Evolutionary conservation across 2,888 invertebrate genomes (phyloP).

Genomic region (Xylota sylvarum): DNA sequence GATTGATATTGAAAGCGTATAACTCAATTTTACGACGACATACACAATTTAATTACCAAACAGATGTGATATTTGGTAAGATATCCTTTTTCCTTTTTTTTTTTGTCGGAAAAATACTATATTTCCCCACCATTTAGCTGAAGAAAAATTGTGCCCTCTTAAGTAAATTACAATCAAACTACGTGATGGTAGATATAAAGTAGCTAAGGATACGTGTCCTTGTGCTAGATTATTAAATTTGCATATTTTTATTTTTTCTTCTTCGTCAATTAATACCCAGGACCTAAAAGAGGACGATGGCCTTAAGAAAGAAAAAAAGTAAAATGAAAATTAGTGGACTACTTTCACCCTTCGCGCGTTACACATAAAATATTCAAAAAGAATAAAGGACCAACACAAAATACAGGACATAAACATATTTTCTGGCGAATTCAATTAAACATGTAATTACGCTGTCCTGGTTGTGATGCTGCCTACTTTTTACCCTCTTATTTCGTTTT

Average conservation of each 20-base stretch:
- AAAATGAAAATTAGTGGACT: constrained; percentile 56
- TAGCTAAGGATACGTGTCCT: constrained; percentile 67
- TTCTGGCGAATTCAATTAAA: constrained; percentile 83
- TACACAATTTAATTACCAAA: constrained; percentile 59
- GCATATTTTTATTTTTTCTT: constrained; percentile 54
- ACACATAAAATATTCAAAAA: constrained; percentile 71
- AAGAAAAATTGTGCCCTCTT: constrained; percentile 6
- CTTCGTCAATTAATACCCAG: constrained; percentile 66
- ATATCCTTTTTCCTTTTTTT: constrained; percentile 25
- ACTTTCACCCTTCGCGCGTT: constrained; percentile 62
- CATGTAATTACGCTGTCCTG: constrained; percentile 83
- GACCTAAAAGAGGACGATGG: constrained; percentile 46
- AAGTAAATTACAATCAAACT: constrained; percentile 66
- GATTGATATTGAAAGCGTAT: constrained; percentile 71
- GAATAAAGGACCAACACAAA: constrained; percentile 53
- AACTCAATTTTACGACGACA: constrained; percentile 47
- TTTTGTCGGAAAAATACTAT: too few relatives aligned
- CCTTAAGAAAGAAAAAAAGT: constrained; percentile 12
- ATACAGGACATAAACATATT: constrained; percentile 79
- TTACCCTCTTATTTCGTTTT: constrained; percentile 44
- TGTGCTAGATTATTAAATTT: constrained; percentile 72
- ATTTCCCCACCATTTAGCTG: constrained; percentile 19
- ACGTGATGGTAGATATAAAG: constrained; percentile 60
- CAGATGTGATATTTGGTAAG: constrained; percentile 42
- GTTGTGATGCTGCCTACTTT: constrained; percentile 20